phyloP scores from a whole-genome alignment of 2,888 invertebrate genomes.

The Drosophila ustulata region DNA sequence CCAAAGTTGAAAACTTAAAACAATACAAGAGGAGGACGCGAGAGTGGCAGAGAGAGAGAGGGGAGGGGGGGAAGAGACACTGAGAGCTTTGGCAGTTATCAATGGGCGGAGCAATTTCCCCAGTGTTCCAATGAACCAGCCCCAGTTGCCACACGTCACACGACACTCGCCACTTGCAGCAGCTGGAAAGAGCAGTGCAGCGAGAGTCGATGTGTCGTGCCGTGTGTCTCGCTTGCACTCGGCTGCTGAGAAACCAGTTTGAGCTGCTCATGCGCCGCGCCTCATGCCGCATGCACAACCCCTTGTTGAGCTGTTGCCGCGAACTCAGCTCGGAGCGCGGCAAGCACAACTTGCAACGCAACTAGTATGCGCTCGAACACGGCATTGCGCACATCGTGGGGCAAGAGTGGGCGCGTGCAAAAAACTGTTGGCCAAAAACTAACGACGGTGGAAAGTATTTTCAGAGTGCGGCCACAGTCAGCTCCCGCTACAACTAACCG shows the following conservation, averaged over 20 bases:
- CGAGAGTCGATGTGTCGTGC: constrained; percentile 18
- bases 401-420: constrained; percentile 81
- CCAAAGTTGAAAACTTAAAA: constrained; percentile 62
- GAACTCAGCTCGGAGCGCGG: constrained; percentile 26
- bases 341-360: constrained; percentile 79
- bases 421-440: constrained; percentile 33
- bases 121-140: constrained; percentile 56
- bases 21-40: constrained; percentile 34
- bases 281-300: constrained; percentile 45
- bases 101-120: constrained; percentile 74
- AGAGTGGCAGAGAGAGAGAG: background rate
- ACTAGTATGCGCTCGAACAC: constrained; percentile 85
- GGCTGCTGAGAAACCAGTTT: constrained; percentile 63
- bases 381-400: constrained; percentile 83
- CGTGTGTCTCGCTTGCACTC: constrained; percentile 50
- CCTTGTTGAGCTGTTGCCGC: constrained; percentile 23
- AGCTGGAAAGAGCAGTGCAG: constrained; percentile 65
- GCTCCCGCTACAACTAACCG: constrained; percentile 22
- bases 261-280: constrained; percentile 64
- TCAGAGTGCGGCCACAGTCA: constrained; percentile 19
- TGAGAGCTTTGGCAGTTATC: constrained; percentile 47
- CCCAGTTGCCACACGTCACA: constrained; percentile 30
- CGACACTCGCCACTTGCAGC: constrained; percentile 34
- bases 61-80: background rate
- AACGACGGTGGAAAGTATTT: constrained; percentile 2